Base-by-base conservation (phyloP, 2,797 vertebrate genomes). In the Pyrocephalus nanus region DNA sequence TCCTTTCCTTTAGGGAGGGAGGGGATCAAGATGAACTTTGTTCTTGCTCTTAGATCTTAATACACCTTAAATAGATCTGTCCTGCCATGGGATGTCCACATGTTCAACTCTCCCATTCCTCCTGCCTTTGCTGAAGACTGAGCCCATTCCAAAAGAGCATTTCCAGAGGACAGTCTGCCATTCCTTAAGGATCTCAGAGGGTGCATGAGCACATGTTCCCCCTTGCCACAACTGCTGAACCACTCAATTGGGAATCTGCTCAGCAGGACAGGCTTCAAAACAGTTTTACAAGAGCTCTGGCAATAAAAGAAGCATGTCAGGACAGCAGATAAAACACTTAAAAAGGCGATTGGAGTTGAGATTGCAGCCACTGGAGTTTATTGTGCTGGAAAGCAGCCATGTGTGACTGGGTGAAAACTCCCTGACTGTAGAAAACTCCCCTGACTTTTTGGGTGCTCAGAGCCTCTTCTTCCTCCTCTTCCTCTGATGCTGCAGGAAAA, bases 91-190 rank as follows among this genome's bases (percentile, higher is more conserved):
- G 51, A 32, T 66, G 48, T 30, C 77, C 64, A 53, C 4, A 20
- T 58, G 86, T 85, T 66, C 30, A 50, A 57, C 90, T 87, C 95
- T 80, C 69, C 61, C 81, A 54, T 86, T 86, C 61, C 80, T 80
- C 36, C 40, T 47, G 71, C 71, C 73, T 85, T 79, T 74, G 43
- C 76, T 91, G 61, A 83, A 94, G 83, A 65, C 64, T 48, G 32
- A 83, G 93, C 94, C 71, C 61, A 40, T 91, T 93, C 78, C 64
- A 51, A 72, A 80, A 15, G 50, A 73, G 75, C 70, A 53, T 86
- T 97, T 95, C 84, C 87, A 91, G 81, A 90, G 64, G 90, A 86
- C 78, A 91, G 80, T 83, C 92, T 96, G 76, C 88, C 32, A 38
- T 67, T 95, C 86, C 45, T 48, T 19, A 79, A 6, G 36, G 92